Conservation (phyloP, 1,140 invertebrate species). For the Diuraphis noxia region DNA sequence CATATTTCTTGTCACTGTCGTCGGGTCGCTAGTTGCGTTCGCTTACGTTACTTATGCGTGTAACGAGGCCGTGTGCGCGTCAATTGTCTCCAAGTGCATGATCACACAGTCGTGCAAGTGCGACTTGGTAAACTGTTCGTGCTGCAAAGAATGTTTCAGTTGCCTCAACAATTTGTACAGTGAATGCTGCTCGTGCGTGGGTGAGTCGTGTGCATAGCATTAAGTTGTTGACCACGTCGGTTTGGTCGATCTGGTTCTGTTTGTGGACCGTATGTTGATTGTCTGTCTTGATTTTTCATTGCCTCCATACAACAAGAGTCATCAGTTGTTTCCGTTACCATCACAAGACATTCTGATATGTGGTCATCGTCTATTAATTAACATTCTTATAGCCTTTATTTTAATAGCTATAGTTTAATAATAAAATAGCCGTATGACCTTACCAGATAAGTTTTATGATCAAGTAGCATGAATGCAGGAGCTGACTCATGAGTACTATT, state of each 20-base stretch:
- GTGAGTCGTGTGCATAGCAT: constrained; percentile 65
- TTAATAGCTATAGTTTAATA: not conserved
- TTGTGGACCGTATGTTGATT: too few relatives aligned
- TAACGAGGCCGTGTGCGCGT: constrained; percentile 89
- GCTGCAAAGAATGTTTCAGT: constrained; percentile 88
- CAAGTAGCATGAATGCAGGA: not conserved
- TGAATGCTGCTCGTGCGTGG: constrained; percentile 94
- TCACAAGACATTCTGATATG: not conserved
- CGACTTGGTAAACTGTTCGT: constrained; percentile 86
- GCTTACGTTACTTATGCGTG: constrained; percentile 61
- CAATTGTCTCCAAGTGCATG: constrained; percentile 94
- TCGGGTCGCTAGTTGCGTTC: constrained; percentile 11
- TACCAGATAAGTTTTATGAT: not conserved
- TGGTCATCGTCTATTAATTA: not conserved
- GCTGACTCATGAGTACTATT: not conserved
- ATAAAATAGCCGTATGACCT: not conserved
- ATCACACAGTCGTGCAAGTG: constrained; percentile 94
- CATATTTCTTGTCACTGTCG: constrained; percentile 22
- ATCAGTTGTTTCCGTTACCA: not conserved
- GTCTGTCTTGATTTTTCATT: too few relatives aligned
- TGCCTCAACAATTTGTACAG: constrained; percentile 86
- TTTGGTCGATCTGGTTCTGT: not conserved
- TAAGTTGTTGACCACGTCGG: not conserved
- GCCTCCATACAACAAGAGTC: not conserved
- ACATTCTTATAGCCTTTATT: not conserved